Conservation (phyloP, 2,113 vertebrate species). For the Eulemur rufifrons region DNA sequence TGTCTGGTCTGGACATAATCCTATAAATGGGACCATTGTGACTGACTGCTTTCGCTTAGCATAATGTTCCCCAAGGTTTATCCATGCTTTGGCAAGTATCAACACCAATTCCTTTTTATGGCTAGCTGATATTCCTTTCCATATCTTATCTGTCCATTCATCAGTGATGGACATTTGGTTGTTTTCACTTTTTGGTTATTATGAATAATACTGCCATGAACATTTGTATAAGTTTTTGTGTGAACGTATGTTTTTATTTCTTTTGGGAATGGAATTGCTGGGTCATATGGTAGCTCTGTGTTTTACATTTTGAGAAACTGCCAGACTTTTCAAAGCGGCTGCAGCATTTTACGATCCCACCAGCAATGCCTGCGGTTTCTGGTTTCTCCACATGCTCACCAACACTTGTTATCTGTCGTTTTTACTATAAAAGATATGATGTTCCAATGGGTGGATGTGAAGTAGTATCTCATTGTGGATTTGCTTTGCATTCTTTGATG, state of each 20-base stretch:
- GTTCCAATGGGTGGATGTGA: background rate
- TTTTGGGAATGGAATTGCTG: slow-evolving; percentile 20
- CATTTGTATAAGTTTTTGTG: slow-evolving; percentile 24
- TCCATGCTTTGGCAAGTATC: background rate
- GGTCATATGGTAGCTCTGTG: background rate
- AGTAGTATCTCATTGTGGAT: background rate
- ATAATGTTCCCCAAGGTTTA: background rate
- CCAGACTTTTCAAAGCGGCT: background rate
- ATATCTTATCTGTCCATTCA: background rate
- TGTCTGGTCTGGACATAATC: background rate
- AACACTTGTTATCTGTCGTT: background rate
- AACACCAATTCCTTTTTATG: background rate
- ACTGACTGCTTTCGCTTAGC: slow-evolving; percentile 16
- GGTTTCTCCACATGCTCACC: background rate
- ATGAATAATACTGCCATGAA: background rate
- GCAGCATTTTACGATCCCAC: background rate
- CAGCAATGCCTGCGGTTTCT: background rate
- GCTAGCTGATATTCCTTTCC: background rate
- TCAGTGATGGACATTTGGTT: background rate
- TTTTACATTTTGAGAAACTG: background rate
- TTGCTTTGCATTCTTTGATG: background rate
- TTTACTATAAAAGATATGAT: background rate
- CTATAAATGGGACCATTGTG: background rate
- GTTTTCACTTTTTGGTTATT: background rate
- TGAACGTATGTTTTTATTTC: slow-evolving; percentile 14